A percentile compares a stretch with the other conserved stretches of the same genome.
Evolutionary conservation across 2,113 vertebrate genomes (phyloP).

Genomic region (Copsychus sechellarum): DNA sequence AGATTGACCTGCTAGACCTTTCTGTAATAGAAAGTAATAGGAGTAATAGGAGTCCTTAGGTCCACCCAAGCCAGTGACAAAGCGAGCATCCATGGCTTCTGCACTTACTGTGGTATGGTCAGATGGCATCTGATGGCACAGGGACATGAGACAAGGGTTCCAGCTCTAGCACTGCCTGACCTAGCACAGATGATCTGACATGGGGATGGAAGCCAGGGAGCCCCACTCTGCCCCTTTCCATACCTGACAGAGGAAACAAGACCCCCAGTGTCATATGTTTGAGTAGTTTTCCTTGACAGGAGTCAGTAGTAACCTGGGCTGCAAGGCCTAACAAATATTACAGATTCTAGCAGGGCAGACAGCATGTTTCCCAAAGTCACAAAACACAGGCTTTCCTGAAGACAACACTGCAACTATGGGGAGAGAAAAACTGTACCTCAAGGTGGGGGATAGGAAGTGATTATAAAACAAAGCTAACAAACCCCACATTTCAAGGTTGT

Average conservation of each 20-base stretch:
- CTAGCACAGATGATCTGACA: neutral
- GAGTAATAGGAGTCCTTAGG: neutral
- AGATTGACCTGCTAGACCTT: neutral
- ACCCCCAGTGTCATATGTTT: neutral
- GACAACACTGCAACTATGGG: neutral
- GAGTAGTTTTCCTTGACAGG: neutral
- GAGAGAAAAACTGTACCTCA: neutral
- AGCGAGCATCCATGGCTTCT: neutral
- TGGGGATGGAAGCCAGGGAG: neutral
- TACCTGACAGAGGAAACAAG: neutral
- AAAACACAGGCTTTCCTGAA: neutral
- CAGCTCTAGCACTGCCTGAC: neutral
- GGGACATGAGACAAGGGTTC: neutral
- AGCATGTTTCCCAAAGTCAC: neutral
- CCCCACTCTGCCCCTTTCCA: neutral
- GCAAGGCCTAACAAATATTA: neutral
- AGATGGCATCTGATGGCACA: accelerated
- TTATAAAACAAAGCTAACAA: neutral
- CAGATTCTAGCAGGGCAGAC: neutral
- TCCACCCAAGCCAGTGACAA: neutral
- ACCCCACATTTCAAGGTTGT: neutral
- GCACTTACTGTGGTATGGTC: accelerated
- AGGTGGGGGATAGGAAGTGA: neutral
- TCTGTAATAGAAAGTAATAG: too few species aligned
- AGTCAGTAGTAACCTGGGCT: neutral